Evolutionary conservation across 2,888 invertebrate genomes (phyloP).

Genomic region (Lepeophtheirus nordmannii): DNA sequence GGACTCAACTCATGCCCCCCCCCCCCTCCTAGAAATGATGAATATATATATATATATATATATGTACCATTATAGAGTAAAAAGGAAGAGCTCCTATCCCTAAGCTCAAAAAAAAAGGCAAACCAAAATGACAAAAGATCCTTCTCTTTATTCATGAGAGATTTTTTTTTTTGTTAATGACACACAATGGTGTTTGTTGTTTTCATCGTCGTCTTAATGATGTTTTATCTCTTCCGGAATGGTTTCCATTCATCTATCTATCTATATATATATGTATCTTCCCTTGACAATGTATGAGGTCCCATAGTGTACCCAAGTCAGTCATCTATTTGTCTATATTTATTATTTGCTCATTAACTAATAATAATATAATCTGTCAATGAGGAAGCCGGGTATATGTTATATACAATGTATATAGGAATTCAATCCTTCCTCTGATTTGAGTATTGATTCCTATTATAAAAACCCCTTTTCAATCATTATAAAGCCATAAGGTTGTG

Average conservation of each 20-base stretch:
- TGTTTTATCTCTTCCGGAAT: constrained; percentile 3
- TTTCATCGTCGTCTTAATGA: background rate
- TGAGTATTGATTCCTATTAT: no score
- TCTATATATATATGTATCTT: no score
- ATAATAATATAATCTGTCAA: no score
- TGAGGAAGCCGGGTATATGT: no score
- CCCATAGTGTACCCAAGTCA: background rate
- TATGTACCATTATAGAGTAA: background rate
- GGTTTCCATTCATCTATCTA: background rate
- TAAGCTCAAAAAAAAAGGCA: background rate
- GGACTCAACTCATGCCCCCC: background rate
- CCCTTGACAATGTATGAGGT: background rate
- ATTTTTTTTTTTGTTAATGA: constrained; percentile 1
- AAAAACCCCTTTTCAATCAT: no score
- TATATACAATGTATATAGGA: no score
- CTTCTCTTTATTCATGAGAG: background rate
- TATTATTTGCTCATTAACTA: background rate
- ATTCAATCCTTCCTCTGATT: no score
- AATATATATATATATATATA: background rate
- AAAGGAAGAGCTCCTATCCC: background rate
- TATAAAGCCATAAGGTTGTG: no score
- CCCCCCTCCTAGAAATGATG: no score
- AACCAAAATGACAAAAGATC: background rate
- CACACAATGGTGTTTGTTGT: background rate
- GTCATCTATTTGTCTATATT: background rate